Evolutionary conservation across 2,797 vertebrate species (phyloP).

Genomic region (Megalops cyprinoides): DNA sequence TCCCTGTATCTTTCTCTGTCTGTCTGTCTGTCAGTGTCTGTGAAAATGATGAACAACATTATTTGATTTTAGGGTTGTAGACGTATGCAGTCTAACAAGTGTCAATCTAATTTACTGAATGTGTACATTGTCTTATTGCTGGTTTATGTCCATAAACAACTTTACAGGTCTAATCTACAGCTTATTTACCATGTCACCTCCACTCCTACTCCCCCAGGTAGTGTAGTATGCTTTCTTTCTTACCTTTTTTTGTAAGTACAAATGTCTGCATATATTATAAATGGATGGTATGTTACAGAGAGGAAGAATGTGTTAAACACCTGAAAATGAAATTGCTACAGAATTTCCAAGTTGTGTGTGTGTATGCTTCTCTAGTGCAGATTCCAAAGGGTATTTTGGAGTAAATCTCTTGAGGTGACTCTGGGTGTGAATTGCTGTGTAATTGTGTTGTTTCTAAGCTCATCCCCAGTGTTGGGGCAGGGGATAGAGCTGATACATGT

Average conservation of each 20-base stretch:
- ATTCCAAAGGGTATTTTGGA: neutral
- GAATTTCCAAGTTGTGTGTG: neutral
- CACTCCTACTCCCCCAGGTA: neutral
- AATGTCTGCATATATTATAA: constrained; percentile 12
- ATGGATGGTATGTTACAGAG: neutral
- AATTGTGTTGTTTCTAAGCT: neutral
- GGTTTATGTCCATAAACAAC: too few relatives aligned
- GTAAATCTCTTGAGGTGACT: neutral
- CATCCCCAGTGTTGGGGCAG: neutral
- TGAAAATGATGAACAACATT: too few relatives aligned
- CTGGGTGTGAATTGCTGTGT: neutral
- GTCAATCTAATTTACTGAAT: too few relatives aligned
- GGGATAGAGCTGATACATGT: too few relatives aligned
- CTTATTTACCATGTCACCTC: too few relatives aligned
- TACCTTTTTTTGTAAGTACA: neutral
- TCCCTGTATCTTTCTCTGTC: neutral
- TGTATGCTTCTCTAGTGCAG: neutral
- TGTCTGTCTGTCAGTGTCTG: neutral
- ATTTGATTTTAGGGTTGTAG: too few relatives aligned
- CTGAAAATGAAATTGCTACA: neutral
- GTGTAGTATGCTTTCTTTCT: neutral
- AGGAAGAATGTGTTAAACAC: neutral
- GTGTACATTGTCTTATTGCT: too few relatives aligned
- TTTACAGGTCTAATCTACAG: too few relatives aligned
- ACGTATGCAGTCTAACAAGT: too few relatives aligned